A percentile compares a stretch with the other conserved stretches of the same genome.
Evolutionary conservation across 2,797 vertebrate species (phyloP).

Genomic region (Nannoperca obscura): DNA sequence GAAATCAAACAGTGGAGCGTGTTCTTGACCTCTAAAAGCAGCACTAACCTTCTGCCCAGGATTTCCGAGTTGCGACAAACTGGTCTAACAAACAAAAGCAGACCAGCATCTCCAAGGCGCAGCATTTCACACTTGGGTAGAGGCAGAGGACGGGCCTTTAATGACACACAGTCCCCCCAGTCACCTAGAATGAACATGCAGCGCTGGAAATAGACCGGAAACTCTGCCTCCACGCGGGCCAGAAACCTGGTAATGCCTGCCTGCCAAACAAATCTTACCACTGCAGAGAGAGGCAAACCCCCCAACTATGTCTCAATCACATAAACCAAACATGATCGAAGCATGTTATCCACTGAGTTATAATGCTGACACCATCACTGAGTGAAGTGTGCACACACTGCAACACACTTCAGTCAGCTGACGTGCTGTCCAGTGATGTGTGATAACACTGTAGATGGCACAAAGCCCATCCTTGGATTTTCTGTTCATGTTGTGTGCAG

Average conservation of each 20-base stretch:
- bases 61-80: slow-evolving; percentile 54
- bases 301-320: slow-evolving; percentile 54
- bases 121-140: slow-evolving; percentile 81
- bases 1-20: background rate
- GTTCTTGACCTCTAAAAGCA: slow-evolving; percentile 54
- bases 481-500: slow-evolving; percentile 49
- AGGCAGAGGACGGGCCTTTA: slow-evolving; percentile 77
- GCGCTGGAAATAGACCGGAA: slow-evolving; percentile 82
- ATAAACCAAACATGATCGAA: slow-evolving; percentile 61
- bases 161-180: slow-evolving; percentile 79
- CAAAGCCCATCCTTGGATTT: slow-evolving; percentile 42
- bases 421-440: slow-evolving; percentile 63
- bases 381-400: slow-evolving; percentile 38
- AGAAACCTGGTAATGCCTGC: slow-evolving; percentile 69
- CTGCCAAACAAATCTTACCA: slow-evolving; percentile 59
- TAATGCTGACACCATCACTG: slow-evolving; percentile 53
- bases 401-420: slow-evolving; percentile 50
- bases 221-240: slow-evolving; percentile 67
- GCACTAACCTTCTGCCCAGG: slow-evolving; percentile 55
- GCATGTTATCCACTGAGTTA: slow-evolving; percentile 59
- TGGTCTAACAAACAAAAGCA: slow-evolving; percentile 73
- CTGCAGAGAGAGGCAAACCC: slow-evolving; percentile 34
- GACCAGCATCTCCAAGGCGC: slow-evolving; percentile 76
- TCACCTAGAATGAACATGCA: slow-evolving; percentile 82
- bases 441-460: slow-evolving; percentile 63